Base-by-base conservation (phyloP, 2,113 vertebrate species). In the Podarcis cretensis region DNA sequence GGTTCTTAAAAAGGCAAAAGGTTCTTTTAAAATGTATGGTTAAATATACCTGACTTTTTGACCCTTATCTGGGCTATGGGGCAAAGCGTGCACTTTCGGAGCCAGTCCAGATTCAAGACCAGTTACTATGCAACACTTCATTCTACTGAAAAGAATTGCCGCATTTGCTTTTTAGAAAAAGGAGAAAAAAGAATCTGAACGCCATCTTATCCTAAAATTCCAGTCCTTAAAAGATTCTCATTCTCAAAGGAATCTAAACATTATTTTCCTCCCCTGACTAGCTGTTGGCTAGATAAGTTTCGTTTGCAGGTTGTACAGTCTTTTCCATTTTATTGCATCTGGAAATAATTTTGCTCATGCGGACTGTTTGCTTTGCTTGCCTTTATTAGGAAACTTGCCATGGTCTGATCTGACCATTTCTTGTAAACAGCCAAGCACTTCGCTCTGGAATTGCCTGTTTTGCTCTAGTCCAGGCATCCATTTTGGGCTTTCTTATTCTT, bases 261-360 rank as follows among this genome's bases (percentile, higher is more conserved):
- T 6, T 2, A n/a, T 20, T 73, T 1, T 81, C 87, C 27, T 74
- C 13, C 30, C 73, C 57, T 40, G 3, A 2, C 75, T 82, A 83
- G 37, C 18, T 81, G 43, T 82, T 81, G 71, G 78, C 59, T 35
- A 16, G 81, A 75, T 7, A 78, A 1, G 21, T 84, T 90, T 77
- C 81, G 20, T 71, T 94, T 92, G 84, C 83, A 85, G 86, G 3
- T 84, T 86, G 32, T 63, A 32, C 9, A 5, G 35, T 48, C 80
- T 57, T n/a, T 77, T 30, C 54, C 82, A 69, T 87, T 73, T 76
- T 65, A 83, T 37, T 84, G 80, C 65, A 92, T 48, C 73, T 89
- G n/a, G 74, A 92, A 89, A 84, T 89, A 13, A 92, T 90, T 92
- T 82, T 71, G 81, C 20, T 88, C 12, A 9, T 4, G n/a, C 1